Evolutionary conservation across 2,797 vertebrate genomes (phyloP), one percentile per base, ranked within the genome.

Genomic region (Macrochelys suwanniensis): DNA sequence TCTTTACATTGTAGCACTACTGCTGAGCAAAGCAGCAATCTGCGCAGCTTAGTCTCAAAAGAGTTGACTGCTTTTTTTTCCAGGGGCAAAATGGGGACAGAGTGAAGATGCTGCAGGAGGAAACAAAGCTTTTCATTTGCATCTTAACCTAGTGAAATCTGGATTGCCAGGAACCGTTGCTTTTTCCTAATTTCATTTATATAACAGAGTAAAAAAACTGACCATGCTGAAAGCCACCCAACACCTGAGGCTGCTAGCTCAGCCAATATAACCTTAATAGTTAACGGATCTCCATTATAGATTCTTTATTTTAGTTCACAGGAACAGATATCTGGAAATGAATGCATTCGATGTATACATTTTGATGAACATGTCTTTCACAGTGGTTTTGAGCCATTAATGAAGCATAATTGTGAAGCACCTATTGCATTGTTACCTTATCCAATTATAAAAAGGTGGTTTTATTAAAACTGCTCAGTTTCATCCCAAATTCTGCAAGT

Each of bases 141-240:
- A 96, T 96, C 42, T 96, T 94, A 92, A 95, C 59, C 49, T 89
- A 93, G 54, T 82, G 81, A 92, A 94, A 87, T 90, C 45, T 15
- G 28, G 80, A 94, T 51, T 89, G 79, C 85, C 59, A 17, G 71
- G 84, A 88, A 86, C 82, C 31, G 9, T 68, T 65, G 17, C n/a
- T 7, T 19, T 31, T 45, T 13, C 3, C 28, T 51, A 13, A 3
- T 4, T 19, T 10, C 23, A 15, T 90, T 95, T 82, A 50, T 78
- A 90, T 71, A 94, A 94, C 77, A 88, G 49, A 91, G 87, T 93
- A 68, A 88, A 90, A 90, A 87, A 88, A 94, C 6, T 85, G 81
- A 47, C 50, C 16, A 65, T 82, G 61, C 5, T 84, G 89, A 94
- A 96, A 84, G 65, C 56, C 65, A 93, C 78, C 42, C 91, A 90